phyloP scores from a whole-genome alignment of 2,888 invertebrate species.

The Steinernema hermaphroditum region DNA sequence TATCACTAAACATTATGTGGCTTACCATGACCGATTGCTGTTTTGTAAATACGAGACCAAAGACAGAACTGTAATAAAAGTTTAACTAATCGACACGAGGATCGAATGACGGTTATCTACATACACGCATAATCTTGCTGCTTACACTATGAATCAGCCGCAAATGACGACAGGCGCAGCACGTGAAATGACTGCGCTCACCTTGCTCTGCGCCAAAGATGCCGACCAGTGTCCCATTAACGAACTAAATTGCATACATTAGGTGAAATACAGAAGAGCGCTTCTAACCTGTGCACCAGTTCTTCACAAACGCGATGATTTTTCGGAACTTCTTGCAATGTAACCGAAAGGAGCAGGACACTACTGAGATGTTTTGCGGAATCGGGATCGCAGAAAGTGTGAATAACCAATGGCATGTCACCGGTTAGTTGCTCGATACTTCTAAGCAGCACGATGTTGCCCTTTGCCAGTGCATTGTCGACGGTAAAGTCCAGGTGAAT shows the following conservation, averaged over 20 bases:
- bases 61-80: conserved; percentile 12
- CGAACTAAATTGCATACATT: background rate
- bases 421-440: background rate
- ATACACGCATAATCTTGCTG: background rate
- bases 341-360: background rate
- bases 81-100: background rate
- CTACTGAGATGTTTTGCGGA: background rate
- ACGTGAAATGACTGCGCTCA: background rate
- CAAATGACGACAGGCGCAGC: background rate
- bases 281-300: background rate
- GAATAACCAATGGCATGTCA: background rate
- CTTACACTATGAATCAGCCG: background rate
- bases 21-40: background rate
- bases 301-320: background rate
- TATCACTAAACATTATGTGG: conserved; percentile 39
- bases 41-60: background rate
- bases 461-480: background rate
- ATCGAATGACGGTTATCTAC: background rate
- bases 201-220: conserved; percentile 1
- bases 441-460: background rate
- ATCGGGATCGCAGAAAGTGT: conserved; percentile 14
- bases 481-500: background rate
- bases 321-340: background rate
- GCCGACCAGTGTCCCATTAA: background rate
- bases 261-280: background rate